Conservation (phyloP, 2,888 invertebrate genomes). For the Auanema freiburgensis region DNA sequence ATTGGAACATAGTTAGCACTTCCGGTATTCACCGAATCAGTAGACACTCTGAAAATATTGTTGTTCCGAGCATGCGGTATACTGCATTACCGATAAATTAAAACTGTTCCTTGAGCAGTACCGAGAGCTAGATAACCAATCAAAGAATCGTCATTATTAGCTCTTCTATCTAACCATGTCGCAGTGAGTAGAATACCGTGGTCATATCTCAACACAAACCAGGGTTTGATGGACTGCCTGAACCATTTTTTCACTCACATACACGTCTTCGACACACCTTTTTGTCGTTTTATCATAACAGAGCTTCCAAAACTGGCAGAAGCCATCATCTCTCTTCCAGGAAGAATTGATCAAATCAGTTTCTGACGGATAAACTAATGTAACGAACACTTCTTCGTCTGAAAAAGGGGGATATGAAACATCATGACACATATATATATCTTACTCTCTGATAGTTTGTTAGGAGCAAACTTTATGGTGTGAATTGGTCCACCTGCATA, state of each 20-base stretch:
- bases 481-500: conserved; percentile 20
- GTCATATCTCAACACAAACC: conserved; percentile 9
- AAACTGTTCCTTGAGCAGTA: conserved; percentile 27
- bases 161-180: conserved; percentile 27
- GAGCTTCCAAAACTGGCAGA: conserved; percentile 14
- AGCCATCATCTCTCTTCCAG: conserved; percentile 3
- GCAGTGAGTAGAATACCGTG: conserved; percentile 24
- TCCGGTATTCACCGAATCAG: no score
- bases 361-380: conserved; percentile 9
- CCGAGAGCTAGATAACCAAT: conserved; percentile 33
- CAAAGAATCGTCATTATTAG: conserved; percentile 11
- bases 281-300: background rate
- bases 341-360: background rate
- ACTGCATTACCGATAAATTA: conserved; percentile 31
- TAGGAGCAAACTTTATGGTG: conserved; percentile 17
- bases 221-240: conserved; percentile 3
- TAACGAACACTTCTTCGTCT: conserved; percentile 20
- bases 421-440: no score
- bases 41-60: no score
- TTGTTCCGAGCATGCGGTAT: no score
- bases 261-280: background rate
- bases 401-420: conserved; percentile 3
- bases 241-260: background rate
- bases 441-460: conserved; percentile 5
- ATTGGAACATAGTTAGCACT: no score